Conservation (phyloP, 2,797 vertebrate genomes). For the Microctenopoma lineatum region DNA sequence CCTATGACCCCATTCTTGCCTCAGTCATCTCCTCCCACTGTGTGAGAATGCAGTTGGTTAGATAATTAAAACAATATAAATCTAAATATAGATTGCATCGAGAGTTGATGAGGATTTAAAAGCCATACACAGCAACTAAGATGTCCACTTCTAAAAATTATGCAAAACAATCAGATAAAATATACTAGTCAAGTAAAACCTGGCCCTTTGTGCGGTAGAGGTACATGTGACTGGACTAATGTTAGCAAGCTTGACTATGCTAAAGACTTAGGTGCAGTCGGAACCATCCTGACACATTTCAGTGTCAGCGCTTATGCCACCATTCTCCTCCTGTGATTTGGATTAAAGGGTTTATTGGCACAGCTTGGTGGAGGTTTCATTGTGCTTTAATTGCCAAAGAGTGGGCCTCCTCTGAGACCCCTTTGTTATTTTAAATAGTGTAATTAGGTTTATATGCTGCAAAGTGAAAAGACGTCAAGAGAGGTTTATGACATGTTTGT, state of each 20-base stretch:
- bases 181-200: too few species aligned
- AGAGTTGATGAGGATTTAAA: neutral
- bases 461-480: conserved; percentile 34
- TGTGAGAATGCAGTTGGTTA: conserved; percentile 36
- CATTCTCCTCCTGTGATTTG: conserved; percentile 32
- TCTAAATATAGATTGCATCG: conserved; percentile 9
- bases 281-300: conserved; percentile 5
- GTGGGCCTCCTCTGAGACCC: conserved; percentile 38
- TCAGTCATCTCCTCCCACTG: conserved; percentile 34
- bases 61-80: conserved; percentile 56
- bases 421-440: conserved; percentile 61
- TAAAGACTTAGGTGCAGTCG: neutral
- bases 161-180: neutral
- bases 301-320: conserved; percentile 28
- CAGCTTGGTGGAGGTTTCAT: conserved; percentile 48
- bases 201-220: too few species aligned
- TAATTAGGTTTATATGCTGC: conserved; percentile 55
- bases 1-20: conserved; percentile 39
- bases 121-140: neutral
- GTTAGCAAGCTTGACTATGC: too few species aligned
- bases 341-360: conserved; percentile 56
- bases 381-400: conserved; percentile 54
- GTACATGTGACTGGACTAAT: too few species aligned
- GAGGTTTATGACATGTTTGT: conserved; percentile 2
- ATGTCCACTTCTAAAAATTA: neutral